Conservation (phyloP, 2,888 invertebrate genomes). For the Drosophila trichaetosa region DNA sequence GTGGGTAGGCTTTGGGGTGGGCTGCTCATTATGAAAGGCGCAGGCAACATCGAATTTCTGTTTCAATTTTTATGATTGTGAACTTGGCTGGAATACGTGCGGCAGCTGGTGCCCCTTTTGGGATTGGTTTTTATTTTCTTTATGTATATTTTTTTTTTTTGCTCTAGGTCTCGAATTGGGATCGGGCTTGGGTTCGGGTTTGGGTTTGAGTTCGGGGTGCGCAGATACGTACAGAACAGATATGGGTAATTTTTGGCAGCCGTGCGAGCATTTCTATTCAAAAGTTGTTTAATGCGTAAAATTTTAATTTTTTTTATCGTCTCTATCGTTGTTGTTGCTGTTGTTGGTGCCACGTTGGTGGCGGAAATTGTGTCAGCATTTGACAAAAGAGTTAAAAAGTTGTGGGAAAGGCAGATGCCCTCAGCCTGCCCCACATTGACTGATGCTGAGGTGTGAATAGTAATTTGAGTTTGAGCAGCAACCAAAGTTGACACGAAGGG, state of each 20-base stretch:
- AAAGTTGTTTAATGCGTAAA: slow-evolving; percentile 75
- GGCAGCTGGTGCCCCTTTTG: slow-evolving; percentile 72
- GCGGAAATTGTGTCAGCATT: slow-evolving; percentile 69
- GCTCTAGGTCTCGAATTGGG: slow-evolving; percentile 20
- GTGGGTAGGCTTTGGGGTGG: slow-evolving; percentile 13
- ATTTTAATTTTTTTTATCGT: slow-evolving; percentile 71
- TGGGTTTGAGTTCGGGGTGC: slow-evolving; percentile 32
- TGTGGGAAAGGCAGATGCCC: slow-evolving; percentile 67
- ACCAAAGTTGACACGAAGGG: slow-evolving; percentile 13
- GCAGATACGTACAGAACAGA: slow-evolving; percentile 49
- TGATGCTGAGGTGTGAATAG: slow-evolving; percentile 65
- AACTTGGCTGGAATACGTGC: slow-evolving; percentile 45
- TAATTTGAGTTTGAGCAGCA: slow-evolving; percentile 13
- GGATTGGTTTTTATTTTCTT: slow-evolving; percentile 43
- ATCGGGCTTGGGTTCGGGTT: slow-evolving; percentile 20
- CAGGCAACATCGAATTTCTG: slow-evolving; percentile 66
- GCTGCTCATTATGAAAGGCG: slow-evolving; percentile 61
- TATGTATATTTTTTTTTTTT: slow-evolving; percentile 5
- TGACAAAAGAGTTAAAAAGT: slow-evolving; percentile 79
- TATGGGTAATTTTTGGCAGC: slow-evolving; percentile 71
- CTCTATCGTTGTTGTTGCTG: slow-evolving; percentile 23
- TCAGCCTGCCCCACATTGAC: slow-evolving; percentile 30
- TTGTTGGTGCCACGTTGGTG: slow-evolving; percentile 57
- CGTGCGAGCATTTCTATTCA: slow-evolving; percentile 54
- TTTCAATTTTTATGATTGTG: slow-evolving; percentile 68